Conservation (phyloP, 64 coral and sea anemone genomes). For the Orbicella faveolata region DNA sequence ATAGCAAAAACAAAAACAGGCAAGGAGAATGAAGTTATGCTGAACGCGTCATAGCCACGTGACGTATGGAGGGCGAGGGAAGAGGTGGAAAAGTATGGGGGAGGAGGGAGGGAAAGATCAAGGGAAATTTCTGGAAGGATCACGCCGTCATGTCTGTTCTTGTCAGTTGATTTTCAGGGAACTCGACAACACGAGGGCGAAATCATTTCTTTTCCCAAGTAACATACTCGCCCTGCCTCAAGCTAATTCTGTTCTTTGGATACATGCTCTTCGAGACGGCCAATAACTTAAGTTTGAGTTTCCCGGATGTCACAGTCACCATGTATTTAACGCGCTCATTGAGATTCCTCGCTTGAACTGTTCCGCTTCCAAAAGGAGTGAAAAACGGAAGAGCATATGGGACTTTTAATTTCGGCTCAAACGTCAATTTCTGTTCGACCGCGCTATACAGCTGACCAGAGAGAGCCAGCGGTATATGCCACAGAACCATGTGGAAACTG, state of each 20-base stretch:
- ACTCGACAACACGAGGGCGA: too few relatives aligned
- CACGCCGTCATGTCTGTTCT: too few relatives aligned
- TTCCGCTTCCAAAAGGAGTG: constrained; percentile 73
- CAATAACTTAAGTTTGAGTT: constrained; percentile 55
- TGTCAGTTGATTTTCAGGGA: too few relatives aligned
- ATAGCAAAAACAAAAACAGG: not conserved
- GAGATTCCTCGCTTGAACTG: constrained; percentile 55
- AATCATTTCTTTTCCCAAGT: constrained; percentile 29
- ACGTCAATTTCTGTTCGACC: constrained; percentile 50
- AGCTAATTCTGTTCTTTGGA: constrained; percentile 15
- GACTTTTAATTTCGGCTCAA: constrained; percentile 69
- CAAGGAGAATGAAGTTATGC: not conserved
- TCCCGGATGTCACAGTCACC: constrained; percentile 64
- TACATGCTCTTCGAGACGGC: constrained; percentile 44
- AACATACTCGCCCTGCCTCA: constrained; percentile 25
- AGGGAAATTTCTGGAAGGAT: too few relatives aligned
- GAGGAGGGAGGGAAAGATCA: not conserved
- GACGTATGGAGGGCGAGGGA: not conserved
- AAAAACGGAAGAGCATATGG: constrained; percentile 90
- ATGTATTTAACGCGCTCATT: not conserved
- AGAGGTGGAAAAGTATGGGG: not conserved
- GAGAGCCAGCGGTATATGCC: constrained; percentile 88
- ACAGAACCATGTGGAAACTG: constrained; percentile 84
- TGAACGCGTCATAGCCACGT: not conserved
- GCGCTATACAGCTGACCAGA: constrained; percentile 91